These are phyloP conservation scores for Phaedon cochleariae DNA, from an alignment of 2,888 invertebrate species.

Conservation along the genomic window DNA sequence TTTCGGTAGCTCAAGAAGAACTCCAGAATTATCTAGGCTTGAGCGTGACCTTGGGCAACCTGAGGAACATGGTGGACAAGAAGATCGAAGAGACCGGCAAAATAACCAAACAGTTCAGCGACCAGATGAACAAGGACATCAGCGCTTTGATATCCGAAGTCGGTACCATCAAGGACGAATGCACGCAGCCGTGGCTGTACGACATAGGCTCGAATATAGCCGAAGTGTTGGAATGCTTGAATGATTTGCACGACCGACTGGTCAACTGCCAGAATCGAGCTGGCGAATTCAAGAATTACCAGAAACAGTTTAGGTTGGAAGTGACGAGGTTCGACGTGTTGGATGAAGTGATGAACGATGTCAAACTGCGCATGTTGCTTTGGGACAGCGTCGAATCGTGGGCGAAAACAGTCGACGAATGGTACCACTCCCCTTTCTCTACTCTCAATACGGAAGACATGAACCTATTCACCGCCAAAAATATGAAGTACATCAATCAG, in stretches of 20 bases:
- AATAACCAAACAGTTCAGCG: slow-evolving; percentile 75
- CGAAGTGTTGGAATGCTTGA: slow-evolving; percentile 71
- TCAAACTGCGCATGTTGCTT: slow-evolving; percentile 79
- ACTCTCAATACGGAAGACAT: slow-evolving; percentile 79
- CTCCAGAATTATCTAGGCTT: slow-evolving; percentile 71
- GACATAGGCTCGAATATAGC: slow-evolving; percentile 76
- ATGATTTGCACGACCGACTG: slow-evolving; percentile 71
- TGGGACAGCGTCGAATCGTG: slow-evolving; percentile 84
- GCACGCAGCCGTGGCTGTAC: slow-evolving; percentile 78
- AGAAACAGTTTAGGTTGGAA: slow-evolving; percentile 87
- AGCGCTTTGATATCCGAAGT: slow-evolving; percentile 76
- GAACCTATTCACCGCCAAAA: slow-evolving; percentile 70
- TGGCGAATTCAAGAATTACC: slow-evolving; percentile 79
- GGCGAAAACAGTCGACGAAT: slow-evolving; percentile 72
- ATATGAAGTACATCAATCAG: slow-evolving; percentile 76
- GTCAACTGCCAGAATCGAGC: slow-evolving; percentile 72
- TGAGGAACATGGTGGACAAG: slow-evolving; percentile 76
- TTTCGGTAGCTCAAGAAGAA: slow-evolving; percentile 78
- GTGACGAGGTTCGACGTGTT: slow-evolving; percentile 83
- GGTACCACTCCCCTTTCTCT: slow-evolving; percentile 72
- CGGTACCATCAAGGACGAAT: slow-evolving; percentile 76
- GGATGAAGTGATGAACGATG: slow-evolving; percentile 81
- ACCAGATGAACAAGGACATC: slow-evolving; percentile 81
- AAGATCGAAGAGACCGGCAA: slow-evolving; percentile 74
- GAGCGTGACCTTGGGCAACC: slow-evolving; percentile 68